Percentiles rank a stretch among this genome's conserved stretches.
Conservation (phyloP, 2,888 invertebrate species). For the Sussaba pulchella region DNA sequence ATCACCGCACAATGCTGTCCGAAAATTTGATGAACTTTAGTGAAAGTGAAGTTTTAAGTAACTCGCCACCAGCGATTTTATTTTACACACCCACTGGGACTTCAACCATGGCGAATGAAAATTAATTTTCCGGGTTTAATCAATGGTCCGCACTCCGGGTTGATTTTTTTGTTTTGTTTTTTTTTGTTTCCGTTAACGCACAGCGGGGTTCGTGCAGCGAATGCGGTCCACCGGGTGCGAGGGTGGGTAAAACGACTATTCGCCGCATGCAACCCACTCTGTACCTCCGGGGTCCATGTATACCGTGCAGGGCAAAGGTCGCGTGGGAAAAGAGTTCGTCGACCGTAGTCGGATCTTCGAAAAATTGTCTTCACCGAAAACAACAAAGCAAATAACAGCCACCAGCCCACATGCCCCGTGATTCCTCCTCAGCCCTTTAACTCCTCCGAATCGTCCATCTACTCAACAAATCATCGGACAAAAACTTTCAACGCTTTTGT, state of each 20-base stretch:
- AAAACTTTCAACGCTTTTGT: neutral
- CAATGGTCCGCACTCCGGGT: constrained; percentile 43
- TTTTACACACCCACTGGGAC: neutral
- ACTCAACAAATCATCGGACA: neutral
- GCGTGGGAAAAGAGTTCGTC: constrained; percentile 34
- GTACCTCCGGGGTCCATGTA: neutral
- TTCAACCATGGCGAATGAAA: constrained; percentile 2
- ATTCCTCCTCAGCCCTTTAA: neutral
- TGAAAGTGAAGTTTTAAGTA: neutral
- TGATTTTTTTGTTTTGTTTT: constrained; percentile 13
- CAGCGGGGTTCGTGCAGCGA: constrained; percentile 1
- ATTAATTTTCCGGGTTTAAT: constrained; percentile 57
- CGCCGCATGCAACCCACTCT: neutral
- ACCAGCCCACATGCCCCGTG: neutral
- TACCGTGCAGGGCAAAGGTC: neutral
- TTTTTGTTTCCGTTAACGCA: neutral
- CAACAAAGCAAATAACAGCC: neutral
- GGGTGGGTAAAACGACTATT: constrained; percentile 14
- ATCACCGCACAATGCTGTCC: constrained; percentile 28
- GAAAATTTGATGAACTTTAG: constrained; percentile 37
- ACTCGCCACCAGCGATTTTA: constrained; percentile 2
- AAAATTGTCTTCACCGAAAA: constrained; percentile 9
- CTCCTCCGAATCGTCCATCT: neutral
- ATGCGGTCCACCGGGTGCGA: constrained; percentile 7
- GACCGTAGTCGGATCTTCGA: constrained; percentile 4